Evolutionary conservation across 2,113 vertebrate genomes (phyloP).

Genomic region (Myrmecobius fasciatus): DNA sequence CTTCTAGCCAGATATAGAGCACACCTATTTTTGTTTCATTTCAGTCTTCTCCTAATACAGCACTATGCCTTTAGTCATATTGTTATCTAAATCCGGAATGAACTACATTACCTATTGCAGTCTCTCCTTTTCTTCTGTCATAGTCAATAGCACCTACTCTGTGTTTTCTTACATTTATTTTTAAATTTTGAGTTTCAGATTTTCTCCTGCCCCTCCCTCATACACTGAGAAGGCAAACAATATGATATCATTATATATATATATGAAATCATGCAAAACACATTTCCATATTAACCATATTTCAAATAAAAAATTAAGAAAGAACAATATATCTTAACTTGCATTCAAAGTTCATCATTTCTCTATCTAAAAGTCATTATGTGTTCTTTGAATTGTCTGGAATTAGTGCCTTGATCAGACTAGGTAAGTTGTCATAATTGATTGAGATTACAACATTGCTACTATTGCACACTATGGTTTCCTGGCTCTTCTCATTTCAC

Average conservation of each 20-base stretch:
- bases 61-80: neutral
- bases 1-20: neutral
- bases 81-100: neutral
- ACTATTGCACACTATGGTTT: neutral
- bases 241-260: neutral
- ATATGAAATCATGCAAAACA: neutral
- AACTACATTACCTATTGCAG: neutral
- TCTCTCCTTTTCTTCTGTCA: neutral
- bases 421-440: neutral
- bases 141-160: neutral
- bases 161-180: neutral
- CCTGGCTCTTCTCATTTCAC: neutral
- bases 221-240: neutral
- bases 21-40: neutral
- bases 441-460: neutral
- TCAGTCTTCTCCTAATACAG: neutral
- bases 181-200: neutral
- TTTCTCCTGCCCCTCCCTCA: neutral
- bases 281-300: neutral
- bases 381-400: neutral
- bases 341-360: neutral
- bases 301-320: neutral
- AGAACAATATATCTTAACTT: neutral
- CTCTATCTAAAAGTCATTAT: neutral
- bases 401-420: neutral